These are phyloP conservation scores for Pygocentrus nattereri DNA, from an alignment of 2,797 vertebrate species.

Conservation along the genomic window DNA sequence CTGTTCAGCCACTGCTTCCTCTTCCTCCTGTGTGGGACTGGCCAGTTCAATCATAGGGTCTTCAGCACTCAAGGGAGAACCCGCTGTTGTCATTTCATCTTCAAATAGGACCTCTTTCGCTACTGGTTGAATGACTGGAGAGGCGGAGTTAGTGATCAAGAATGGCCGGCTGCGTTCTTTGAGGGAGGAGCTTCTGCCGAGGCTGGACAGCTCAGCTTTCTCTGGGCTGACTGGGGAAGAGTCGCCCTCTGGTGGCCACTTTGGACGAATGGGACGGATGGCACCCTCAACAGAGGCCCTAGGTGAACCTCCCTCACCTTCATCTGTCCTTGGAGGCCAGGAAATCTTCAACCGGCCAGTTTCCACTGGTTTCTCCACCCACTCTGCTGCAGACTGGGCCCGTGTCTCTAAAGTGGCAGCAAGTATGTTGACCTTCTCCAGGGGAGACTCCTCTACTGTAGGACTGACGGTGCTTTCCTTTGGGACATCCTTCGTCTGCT, in stretches of 20 bases:
- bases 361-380: conserved; percentile 83
- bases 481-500: conserved; percentile 66
- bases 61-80: conserved; percentile 11
- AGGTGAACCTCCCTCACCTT: conserved; percentile 63
- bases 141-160: conserved; percentile 61
- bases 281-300: conserved; percentile 40
- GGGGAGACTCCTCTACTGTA: conserved; percentile 90
- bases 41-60: conserved; percentile 44
- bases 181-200: conserved; percentile 84
- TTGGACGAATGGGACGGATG: conserved; percentile 73
- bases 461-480: conserved; percentile 75
- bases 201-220: conserved; percentile 79
- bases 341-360: conserved; percentile 90
- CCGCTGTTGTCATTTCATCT: conserved; percentile 28
- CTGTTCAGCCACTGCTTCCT: conserved; percentile 21
- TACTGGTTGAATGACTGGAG: conserved; percentile 29
- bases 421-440: conserved; percentile 90
- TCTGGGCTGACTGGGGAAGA: conserved; percentile 74
- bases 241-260: conserved; percentile 86
- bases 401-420: conserved; percentile 91
- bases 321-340: conserved; percentile 87
- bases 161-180: conserved; percentile 90
- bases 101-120: conserved; percentile 63
- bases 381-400: conserved; percentile 66
- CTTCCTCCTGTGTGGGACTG: conserved; percentile 51